These are phyloP conservation scores for Eupithecia dodoneata DNA, from an alignment of 2,888 invertebrate species.

Conservation along the genomic window DNA sequence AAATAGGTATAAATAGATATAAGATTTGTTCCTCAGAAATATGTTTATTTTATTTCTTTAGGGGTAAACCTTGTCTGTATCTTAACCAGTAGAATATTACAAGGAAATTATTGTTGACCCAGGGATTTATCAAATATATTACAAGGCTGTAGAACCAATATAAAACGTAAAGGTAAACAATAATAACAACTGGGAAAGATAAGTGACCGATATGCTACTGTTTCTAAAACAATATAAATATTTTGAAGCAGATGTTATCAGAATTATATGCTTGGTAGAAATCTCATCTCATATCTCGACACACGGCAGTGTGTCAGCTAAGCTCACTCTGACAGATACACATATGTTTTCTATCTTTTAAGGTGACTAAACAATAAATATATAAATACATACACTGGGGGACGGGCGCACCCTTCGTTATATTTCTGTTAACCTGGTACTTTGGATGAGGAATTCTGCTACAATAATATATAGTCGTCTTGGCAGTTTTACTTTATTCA, in stretches of 20 bases:
- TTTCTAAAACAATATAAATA: conserved; percentile 24
- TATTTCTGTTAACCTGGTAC: too few species aligned
- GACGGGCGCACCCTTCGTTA: too few species aligned
- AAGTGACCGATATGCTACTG: conserved; percentile 15
- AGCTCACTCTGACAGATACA: background rate
- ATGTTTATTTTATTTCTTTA: background rate
- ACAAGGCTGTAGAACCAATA: background rate
- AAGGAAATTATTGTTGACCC: background rate
- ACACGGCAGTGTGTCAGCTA: background rate
- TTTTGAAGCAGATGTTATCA: conserved; percentile 13
- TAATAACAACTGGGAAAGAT: conserved; percentile 2
- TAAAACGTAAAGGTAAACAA: conserved; percentile 7
- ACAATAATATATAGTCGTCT: too few species aligned
- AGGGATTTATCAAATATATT: background rate
- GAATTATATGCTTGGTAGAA: conserved; percentile 9
- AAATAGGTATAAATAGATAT: background rate
- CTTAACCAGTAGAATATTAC: background rate
- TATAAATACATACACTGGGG: too few species aligned
- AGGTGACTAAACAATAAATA: too few species aligned
- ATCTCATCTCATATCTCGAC: background rate
- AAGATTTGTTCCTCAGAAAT: background rate
- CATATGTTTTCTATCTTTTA: too few species aligned
- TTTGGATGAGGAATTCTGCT: too few species aligned
- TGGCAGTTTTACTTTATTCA: too few species aligned
- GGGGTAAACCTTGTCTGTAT: background rate